phyloP scores from a whole-genome alignment of 2,888 invertebrate genomes.

The Microctonus aethiopoides region DNA sequence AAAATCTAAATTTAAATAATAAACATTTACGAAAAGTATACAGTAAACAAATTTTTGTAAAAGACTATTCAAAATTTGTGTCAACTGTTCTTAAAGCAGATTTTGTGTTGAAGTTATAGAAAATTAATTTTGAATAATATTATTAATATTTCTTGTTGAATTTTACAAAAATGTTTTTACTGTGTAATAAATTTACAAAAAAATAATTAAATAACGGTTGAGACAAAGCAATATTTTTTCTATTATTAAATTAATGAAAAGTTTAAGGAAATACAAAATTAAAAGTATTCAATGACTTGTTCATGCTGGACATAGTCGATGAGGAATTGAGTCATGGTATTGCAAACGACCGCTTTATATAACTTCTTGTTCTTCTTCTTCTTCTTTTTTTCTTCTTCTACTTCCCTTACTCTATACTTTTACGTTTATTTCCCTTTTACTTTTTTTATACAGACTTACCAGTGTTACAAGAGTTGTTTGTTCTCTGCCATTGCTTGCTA shows the following conservation, averaged over 20 bases:
- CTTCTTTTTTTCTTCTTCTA: neutral
- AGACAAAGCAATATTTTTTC: too few relatives aligned
- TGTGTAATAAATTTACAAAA: too few relatives aligned
- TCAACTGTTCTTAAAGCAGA: too few relatives aligned
- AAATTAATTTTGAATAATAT: too few relatives aligned
- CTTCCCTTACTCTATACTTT: neutral
- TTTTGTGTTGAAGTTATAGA: too few relatives aligned
- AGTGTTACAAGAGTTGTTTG: slow-evolving; percentile 7
- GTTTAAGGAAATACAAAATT: neutral
- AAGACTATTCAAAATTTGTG: too few relatives aligned
- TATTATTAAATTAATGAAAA: too few relatives aligned
- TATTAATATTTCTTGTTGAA: too few relatives aligned
- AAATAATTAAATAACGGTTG: too few relatives aligned
- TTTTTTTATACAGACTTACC: neutral
- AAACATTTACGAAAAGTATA: neutral
- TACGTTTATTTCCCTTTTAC: neutral
- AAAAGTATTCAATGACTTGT: neutral
- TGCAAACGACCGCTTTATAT: slow-evolving; percentile 21
- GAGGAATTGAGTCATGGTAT: slow-evolving; percentile 8
- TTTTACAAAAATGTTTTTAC: too few relatives aligned
- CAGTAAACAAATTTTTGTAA: too few relatives aligned
- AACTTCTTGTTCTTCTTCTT: neutral
- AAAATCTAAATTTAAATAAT: neutral
- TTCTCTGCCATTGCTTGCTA: neutral
- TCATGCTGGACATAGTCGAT: neutral